phyloP scores from a whole-genome alignment of 2,113 vertebrate genomes.

The Microtus montanus region DNA sequence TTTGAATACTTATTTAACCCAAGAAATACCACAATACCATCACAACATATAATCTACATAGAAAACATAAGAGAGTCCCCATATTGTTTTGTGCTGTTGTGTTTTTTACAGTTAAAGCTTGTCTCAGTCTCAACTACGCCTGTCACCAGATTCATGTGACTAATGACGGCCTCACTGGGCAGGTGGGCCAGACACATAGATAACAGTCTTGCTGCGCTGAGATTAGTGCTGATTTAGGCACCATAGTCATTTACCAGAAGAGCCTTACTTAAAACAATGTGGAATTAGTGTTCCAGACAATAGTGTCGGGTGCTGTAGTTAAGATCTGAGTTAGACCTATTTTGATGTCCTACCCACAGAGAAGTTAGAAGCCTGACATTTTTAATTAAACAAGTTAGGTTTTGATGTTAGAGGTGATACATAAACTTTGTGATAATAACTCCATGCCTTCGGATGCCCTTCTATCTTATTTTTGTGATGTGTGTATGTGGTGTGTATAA shows the following conservation, averaged over 20 bases:
- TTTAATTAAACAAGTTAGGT: neutral
- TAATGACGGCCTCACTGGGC: neutral
- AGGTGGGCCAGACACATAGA: neutral
- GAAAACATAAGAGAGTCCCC: neutral
- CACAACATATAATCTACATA: neutral
- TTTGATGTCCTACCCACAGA: neutral
- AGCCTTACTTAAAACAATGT: conserved; percentile 28
- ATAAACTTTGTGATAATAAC: neutral
- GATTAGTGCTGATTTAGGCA: neutral
- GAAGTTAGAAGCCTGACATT: conserved; percentile 8
- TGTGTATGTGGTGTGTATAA: neutral
- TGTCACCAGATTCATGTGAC: neutral
- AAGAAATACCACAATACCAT: neutral
- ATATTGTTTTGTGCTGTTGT: neutral
- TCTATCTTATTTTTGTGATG: neutral
- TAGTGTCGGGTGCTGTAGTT: neutral
- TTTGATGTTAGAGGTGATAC: neutral
- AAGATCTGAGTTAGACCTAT: neutral
- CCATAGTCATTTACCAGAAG: conserved; percentile 15
- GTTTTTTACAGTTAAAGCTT: neutral
- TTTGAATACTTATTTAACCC: conserved; percentile 32
- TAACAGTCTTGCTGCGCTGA: neutral
- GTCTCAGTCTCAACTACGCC: neutral
- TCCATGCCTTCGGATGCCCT: neutral
- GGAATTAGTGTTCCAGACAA: neutral